phyloP scores from a whole-genome alignment of 2,888 invertebrate genomes.

The Ceramica pisi region DNA sequence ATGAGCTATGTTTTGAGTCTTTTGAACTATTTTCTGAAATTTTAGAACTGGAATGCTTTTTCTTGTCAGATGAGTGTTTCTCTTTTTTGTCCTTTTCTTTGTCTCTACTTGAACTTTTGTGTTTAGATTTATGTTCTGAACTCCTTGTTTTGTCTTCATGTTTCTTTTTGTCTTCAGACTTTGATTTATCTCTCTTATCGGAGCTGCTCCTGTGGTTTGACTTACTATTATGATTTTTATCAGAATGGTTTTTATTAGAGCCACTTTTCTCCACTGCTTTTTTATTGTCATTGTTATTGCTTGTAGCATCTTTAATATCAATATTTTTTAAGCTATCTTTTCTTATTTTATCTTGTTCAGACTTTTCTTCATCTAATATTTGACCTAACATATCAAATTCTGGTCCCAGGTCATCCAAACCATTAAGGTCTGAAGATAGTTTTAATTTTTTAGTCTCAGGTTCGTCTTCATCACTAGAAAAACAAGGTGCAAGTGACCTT shows the following conservation, averaged over 20 bases:
- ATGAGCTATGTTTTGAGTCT: slow-evolving; percentile 70
- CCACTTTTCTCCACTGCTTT: slow-evolving; percentile 49
- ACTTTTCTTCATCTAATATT: slow-evolving; percentile 88
- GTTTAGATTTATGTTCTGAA: slow-evolving; percentile 76
- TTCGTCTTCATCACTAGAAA: slow-evolving; percentile 89
- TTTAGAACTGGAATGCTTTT: slow-evolving; percentile 73
- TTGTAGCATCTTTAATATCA: slow-evolving; percentile 59
- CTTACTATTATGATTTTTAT: slow-evolving; percentile 68
- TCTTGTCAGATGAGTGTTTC: slow-evolving; percentile 72
- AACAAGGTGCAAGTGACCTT: slow-evolving; percentile 84
- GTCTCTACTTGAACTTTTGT: slow-evolving; percentile 81
- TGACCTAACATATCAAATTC: slow-evolving; percentile 89
- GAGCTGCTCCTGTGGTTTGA: slow-evolving; percentile 71
- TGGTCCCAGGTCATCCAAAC: slow-evolving; percentile 86
- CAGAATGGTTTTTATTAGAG: slow-evolving; percentile 63
- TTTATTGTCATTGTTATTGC: slow-evolving; percentile 66
- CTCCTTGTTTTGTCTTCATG: slow-evolving; percentile 69
- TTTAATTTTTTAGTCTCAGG: slow-evolving; percentile 83
- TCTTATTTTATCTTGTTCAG: slow-evolving; percentile 62
- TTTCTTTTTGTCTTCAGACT: slow-evolving; percentile 72
- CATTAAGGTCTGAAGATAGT: slow-evolving; percentile 83
- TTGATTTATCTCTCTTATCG: slow-evolving; percentile 72
- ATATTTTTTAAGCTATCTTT: slow-evolving; percentile 54
- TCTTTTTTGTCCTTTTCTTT: slow-evolving; percentile 78
- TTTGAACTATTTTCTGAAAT: slow-evolving; percentile 70